Evolutionary conservation across 2,797 vertebrate species (phyloP), one percentile per base, ranked within the genome.

Genomic region (Euphonia xanthogaster): DNA sequence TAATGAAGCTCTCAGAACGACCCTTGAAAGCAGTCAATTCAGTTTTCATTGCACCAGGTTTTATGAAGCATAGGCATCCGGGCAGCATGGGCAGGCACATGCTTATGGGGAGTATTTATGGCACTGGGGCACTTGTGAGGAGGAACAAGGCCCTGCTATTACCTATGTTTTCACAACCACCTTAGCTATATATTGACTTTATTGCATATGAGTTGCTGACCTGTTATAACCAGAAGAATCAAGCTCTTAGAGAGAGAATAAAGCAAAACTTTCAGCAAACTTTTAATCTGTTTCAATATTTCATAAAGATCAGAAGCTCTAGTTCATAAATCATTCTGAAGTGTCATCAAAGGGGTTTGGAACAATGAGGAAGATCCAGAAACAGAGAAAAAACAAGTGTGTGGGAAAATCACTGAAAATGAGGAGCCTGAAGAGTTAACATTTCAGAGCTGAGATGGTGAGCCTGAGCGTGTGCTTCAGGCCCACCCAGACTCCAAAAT

Each of bases 21-120:
- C 53, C 47, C 70, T 81, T 94, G 93, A 96, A 97, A 95, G 94
- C 79, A 91, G 70, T 63, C 93, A 92, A 96, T 95, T 96, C 88
- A 96, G 70, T 95, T 94, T 95, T 95, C 86, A 93, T 73, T 92
- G 85, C 94, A 81, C 16, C 33, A 45, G 66, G 7, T 94, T 95
- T 94, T 97, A 97, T 54, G 88, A 86, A 90, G 88, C 88, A 31
- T 40, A 78, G 79, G 62, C 44, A 84, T 62, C 47, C 0, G 0
- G 63, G 61, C 75, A 82, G 86, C 55, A 50, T 4, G 35, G 74
- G 74, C 30, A 79, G 70, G 61, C 67, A 60, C 31, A 24, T 42
- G 53, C 87, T 82, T 87, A 33, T 37, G 63, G 55, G 40, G 14
- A 88, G 19, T 51, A 62, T 93, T 94, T 95, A 88, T 45, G 70